phyloP scores from a whole-genome alignment of 2,888 invertebrate species.

The Xestia xanthographa region DNA sequence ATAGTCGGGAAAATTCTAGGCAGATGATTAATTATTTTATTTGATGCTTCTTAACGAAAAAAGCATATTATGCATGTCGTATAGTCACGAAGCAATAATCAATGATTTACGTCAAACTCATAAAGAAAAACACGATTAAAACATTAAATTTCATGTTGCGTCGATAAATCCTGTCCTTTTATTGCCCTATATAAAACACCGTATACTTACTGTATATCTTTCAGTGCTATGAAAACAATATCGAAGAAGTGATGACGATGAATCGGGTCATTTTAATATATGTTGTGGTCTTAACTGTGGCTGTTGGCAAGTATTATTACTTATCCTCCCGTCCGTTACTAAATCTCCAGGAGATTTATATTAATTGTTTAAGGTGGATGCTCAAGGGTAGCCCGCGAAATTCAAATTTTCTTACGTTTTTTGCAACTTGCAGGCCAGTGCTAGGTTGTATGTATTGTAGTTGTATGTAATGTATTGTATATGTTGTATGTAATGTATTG shows the following conservation, averaged over 20 bases:
- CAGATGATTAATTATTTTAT: neutral
- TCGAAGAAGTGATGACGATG: neutral
- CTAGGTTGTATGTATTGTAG: no score
- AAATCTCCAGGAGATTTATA: no score
- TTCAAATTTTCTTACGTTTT: no score
- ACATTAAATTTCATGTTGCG: neutral
- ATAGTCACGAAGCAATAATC: constrained; percentile 5
- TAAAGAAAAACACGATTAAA: neutral
- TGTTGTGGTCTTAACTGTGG: constrained; percentile 1
- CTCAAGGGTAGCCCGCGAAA: no score
- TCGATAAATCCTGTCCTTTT: neutral
- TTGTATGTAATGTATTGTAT: no score
- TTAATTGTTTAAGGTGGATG: no score
- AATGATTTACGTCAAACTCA: neutral
- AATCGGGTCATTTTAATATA: neutral
- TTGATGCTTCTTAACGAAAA: neutral
- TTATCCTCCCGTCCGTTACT: no score
- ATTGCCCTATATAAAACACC: neutral
- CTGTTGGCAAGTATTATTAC: neutral
- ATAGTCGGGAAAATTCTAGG: neutral
- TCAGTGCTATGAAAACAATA: constrained; percentile 3
- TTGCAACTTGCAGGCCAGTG: no score
- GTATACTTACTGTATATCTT: neutral
- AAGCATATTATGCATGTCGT: neutral
- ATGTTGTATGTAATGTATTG: no score